Base-by-base conservation (phyloP, 2,113 vertebrate genomes). In the Thamnophis sirtalis region DNA sequence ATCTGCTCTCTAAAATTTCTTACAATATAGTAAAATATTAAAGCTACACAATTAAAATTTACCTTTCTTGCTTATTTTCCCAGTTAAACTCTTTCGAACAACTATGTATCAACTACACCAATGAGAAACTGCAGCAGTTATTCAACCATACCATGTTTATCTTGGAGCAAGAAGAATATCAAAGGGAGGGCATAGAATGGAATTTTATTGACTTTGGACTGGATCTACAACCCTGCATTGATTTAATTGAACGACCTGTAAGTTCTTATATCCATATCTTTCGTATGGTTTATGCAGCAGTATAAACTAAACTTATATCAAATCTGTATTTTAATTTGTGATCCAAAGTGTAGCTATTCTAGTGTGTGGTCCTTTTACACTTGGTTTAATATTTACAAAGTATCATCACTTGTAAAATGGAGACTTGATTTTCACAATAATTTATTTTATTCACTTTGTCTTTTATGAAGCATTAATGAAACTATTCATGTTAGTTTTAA, bases 131-230 rank as follows among this genome's bases (percentile, higher is more conserved):
- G 89, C 99, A 99, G 97, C 99, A 99, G 96, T 98, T 99, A 38
- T 99, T 99, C 98, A 99, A 99, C 97, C 99, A 99, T 97, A 99
- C 99, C 89, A 99, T 99, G 99, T 99, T 99, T 96, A 97, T 99
- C 96, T 98, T 99, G 97, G 99, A 99, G 97, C 99, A 99, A 96
- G 99, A 99, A 95, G 99, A 99, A 91, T 99, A 99, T 96, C 99
- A 99, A 96, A 97, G 99, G 0, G 99, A 99, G 96, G 99, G 99
- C 87, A 99, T 99, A 43, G 99, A 99, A 97, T 99, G 99, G 99
- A 99, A 98, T 96, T 99, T 99, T 97, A 99, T 99, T 53, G 99
- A 99, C 95, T 99, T 99, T 0, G 99, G 99, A 85, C 97, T 99
- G 2, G 99, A 99, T 89, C 98, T 99, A 94, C 99, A 99, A 97